Evolutionary conservation across 2,113 vertebrate species (phyloP).

Genomic region (Oriolus oriolus): DNA sequence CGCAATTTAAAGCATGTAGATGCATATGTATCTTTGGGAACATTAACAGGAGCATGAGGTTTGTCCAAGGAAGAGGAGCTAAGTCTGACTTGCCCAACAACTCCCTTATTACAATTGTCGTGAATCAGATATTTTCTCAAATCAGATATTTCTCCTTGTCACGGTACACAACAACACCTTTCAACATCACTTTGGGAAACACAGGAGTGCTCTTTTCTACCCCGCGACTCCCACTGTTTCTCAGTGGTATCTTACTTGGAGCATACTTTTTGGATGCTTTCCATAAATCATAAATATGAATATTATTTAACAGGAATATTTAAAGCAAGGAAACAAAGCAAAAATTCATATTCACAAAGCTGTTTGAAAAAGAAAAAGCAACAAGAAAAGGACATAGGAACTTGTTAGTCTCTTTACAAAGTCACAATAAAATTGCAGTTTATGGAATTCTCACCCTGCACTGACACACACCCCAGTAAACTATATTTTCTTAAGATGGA

Average conservation of each 20-base stretch:
- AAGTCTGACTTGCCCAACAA: not conserved
- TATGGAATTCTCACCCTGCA: not conserved
- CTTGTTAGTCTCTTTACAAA: not conserved
- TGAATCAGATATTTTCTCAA: not conserved
- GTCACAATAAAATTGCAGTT: not conserved
- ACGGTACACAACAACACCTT: not conserved
- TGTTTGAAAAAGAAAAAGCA: not conserved
- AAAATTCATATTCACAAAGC: not conserved
- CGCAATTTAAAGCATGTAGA: not conserved
- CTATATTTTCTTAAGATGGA: not conserved
- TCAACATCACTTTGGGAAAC: not conserved
- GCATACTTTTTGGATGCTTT: not conserved
- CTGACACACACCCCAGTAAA: not conserved
- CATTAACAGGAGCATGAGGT: not conserved
- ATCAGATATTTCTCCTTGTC: not conserved
- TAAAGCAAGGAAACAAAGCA: not conserved
- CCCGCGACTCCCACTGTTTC: not conserved
- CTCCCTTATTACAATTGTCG: not conserved
- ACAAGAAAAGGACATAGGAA: not conserved
- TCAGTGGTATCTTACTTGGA: not conserved
- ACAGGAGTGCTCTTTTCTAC: not conserved
- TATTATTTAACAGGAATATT: not conserved
- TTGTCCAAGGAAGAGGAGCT: not conserved
- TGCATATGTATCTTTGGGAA: not conserved
- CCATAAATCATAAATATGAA: not conserved